phyloP scores from a whole-genome alignment of 2,888 invertebrate genomes.

The Agrotis ipsilon region DNA sequence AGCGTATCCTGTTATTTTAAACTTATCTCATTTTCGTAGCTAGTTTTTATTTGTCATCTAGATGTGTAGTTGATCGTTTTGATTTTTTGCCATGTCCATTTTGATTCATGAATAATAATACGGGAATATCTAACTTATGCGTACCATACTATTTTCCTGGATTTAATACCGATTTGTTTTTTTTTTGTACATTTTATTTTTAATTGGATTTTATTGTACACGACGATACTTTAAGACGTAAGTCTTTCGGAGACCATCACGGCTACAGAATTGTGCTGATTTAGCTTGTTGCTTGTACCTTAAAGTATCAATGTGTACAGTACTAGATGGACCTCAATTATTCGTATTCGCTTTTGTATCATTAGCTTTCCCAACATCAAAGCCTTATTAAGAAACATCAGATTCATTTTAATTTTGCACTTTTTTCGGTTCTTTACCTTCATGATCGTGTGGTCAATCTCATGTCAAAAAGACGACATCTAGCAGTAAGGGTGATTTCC shows the following conservation, averaged over 20 bases:
- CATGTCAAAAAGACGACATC: too few relatives aligned
- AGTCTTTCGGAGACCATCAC: background rate
- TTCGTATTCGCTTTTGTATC: slow-evolving; percentile 64
- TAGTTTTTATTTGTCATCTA: slow-evolving; percentile 46
- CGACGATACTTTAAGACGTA: slow-evolving; percentile 29
- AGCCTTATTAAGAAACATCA: slow-evolving; percentile 22
- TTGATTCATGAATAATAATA: slow-evolving; percentile 8
- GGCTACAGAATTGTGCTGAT: background rate
- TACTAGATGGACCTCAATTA: slow-evolving; percentile 25
- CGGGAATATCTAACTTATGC: background rate
- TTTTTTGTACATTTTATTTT: slow-evolving; percentile 24
- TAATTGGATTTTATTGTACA: background rate
- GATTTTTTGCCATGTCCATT: slow-evolving; percentile 9
- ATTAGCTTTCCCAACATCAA: slow-evolving; percentile 44
- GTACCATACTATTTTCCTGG: slow-evolving; percentile 11
- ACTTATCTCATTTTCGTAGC: slow-evolving; percentile 48
- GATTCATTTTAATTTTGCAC: slow-evolving; percentile 33
- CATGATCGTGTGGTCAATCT: background rate
- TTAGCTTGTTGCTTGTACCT: background rate
- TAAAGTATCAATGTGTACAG: slow-evolving; percentile 36
- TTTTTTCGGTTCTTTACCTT: slow-evolving; percentile 25
- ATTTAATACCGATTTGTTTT: background rate
- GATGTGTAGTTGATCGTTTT: slow-evolving; percentile 26
- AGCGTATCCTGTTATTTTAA: slow-evolving; percentile 61
- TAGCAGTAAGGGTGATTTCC: too few relatives aligned